These are phyloP conservation scores for Oostethus manadensis DNA, from an alignment of 2,113 vertebrate species.

Conservation along the genomic window DNA sequence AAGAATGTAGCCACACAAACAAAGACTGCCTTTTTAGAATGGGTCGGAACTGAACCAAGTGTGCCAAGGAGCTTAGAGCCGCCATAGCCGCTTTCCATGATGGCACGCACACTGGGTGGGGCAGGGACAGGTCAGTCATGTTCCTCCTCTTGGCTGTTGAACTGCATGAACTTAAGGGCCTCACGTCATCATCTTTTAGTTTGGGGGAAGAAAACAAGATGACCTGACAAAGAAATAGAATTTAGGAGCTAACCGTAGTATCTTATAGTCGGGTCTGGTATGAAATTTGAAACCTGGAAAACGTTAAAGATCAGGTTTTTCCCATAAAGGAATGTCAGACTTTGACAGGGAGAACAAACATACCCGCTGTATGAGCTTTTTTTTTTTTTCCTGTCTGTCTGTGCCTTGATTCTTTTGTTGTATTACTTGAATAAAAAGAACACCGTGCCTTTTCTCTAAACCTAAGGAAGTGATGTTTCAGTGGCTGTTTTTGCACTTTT, in stretches of 20 bases:
- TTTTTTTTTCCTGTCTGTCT: conserved; percentile 12
- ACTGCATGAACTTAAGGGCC: conserved; percentile 10
- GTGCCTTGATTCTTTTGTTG: conserved; percentile 55
- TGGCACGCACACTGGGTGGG: too few species aligned
- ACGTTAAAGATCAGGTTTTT: too few species aligned
- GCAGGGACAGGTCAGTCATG: conserved; percentile 13
- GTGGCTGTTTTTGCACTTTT: background rate
- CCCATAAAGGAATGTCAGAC: too few species aligned
- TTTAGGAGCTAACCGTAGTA: background rate
- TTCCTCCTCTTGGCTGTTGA: conserved; percentile 11
- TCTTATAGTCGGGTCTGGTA: too few species aligned
- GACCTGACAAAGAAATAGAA: background rate
- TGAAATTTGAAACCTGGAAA: too few species aligned
- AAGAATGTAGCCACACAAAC: conserved; percentile 56
- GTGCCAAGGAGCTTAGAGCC: conserved; percentile 17
- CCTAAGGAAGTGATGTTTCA: background rate
- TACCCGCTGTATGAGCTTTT: conserved; percentile 11
- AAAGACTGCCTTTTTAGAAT: conserved; percentile 56
- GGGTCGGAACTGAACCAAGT: conserved; percentile 52
- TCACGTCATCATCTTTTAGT: conserved; percentile 15
- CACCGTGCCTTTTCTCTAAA: background rate
- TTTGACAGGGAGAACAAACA: background rate
- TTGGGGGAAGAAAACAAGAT: background rate
- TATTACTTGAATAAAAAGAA: conserved; percentile 60
- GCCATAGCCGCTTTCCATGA: too few species aligned